These are phyloP conservation scores for Oscheius sp. DNA, from an alignment of 2,888 invertebrate species.

Conservation along the genomic window DNA sequence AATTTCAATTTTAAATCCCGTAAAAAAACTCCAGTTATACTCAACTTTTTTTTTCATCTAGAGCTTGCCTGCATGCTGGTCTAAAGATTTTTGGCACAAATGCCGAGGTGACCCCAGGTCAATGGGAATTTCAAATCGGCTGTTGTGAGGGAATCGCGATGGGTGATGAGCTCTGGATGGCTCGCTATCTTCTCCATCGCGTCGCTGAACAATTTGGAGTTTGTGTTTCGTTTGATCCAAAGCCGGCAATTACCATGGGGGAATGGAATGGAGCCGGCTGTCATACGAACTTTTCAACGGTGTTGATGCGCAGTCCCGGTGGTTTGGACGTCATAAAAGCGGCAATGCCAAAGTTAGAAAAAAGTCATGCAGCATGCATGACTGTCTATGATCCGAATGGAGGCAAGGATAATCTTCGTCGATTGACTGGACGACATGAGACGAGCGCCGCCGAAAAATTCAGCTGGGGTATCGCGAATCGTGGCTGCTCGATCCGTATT, in stretches of 20 bases:
- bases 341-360: slow-evolving; percentile 79
- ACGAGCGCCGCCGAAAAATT: slow-evolving; percentile 96
- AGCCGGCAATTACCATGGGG: slow-evolving; percentile 70
- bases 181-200: slow-evolving; percentile 71
- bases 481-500: slow-evolving; percentile 64
- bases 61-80: slow-evolving; percentile 91
- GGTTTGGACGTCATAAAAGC: slow-evolving; percentile 55
- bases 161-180: slow-evolving; percentile 74
- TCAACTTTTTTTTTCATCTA: slow-evolving; percentile 51
- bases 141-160: slow-evolving; percentile 73
- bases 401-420: slow-evolving; percentile 92
- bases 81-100: slow-evolving; percentile 90
- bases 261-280: slow-evolving; percentile 96
- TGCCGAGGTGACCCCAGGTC: slow-evolving; percentile 74
- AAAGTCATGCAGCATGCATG: slow-evolving; percentile 84
- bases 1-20: background rate
- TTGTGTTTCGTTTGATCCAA: slow-evolving; percentile 73
- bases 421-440: slow-evolving; percentile 91
- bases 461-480: slow-evolving; percentile 74
- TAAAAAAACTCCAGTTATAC: background rate
- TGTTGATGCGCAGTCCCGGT: slow-evolving; percentile 79
- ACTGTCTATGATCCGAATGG: slow-evolving; percentile 77
- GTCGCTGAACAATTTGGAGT: slow-evolving; percentile 74
- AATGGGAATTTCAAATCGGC: slow-evolving; percentile 72
- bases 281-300: slow-evolving; percentile 93